Conservation (phyloP, 2,113 vertebrate genomes). For the Oenanthe oenanthe region DNA sequence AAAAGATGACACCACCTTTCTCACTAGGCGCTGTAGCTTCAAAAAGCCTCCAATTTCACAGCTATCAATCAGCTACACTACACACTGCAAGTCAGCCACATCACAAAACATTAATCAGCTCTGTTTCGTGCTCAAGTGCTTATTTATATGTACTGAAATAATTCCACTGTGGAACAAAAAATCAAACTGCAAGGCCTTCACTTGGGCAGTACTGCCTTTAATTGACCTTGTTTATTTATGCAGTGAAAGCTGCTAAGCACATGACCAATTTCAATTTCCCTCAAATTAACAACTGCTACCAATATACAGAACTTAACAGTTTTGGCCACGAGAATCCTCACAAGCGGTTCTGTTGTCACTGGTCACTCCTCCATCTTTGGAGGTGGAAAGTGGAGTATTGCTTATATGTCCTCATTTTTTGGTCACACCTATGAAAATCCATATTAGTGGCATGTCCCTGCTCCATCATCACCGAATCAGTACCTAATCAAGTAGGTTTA, state of each 20-base stretch:
- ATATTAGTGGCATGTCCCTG: not conserved
- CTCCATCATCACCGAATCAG: not conserved
- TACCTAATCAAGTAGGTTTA: not conserved
- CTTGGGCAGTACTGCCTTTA: not conserved
- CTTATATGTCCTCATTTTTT: not conserved
- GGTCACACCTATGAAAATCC: not conserved
- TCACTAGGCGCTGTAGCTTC: not conserved
- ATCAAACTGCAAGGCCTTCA: not conserved
- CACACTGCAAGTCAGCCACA: not conserved
- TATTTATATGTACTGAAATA: not conserved
- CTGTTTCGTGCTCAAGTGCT: not conserved
- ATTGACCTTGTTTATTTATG: slow-evolving; percentile 11
- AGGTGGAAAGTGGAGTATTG: not conserved
- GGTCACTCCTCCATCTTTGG: not conserved
- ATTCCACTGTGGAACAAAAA: not conserved
- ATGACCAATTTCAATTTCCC: not conserved
- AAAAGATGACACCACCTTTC: not conserved
- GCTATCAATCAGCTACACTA: not conserved
- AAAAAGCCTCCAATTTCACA: not conserved
- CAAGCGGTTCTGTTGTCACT: not conserved
- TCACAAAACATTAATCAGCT: not conserved
- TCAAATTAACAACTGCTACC: not conserved
- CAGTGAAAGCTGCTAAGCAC: not conserved
- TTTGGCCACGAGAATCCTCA: not conserved
- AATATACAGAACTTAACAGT: not conserved